Evolutionary conservation across 92 coral and sea anemone species (phyloP).

Genomic region (Epizoanthus rinbou): DNA sequence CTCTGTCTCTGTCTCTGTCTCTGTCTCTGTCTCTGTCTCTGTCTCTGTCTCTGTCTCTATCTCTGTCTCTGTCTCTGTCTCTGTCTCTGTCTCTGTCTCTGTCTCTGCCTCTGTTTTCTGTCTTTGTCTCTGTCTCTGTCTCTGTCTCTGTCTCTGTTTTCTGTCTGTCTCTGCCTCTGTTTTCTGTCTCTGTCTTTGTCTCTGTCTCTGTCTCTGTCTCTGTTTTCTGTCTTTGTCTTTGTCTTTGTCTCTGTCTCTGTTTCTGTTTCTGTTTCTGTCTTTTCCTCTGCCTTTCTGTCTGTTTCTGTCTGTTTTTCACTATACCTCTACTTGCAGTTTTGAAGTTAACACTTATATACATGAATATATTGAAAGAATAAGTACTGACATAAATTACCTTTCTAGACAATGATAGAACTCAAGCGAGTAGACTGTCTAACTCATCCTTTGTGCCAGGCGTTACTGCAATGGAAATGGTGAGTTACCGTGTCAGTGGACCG

Average conservation of each 20-base stretch:
- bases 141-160: background rate
- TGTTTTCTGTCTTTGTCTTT: background rate
- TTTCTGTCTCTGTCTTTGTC: background rate
- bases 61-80: background rate
- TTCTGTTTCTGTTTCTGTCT: background rate
- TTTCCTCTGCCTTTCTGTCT: background rate
- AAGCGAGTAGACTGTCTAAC: constrained; percentile 18
- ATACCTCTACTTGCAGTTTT: background rate
- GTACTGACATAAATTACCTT: too few relatives aligned
- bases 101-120: too few relatives aligned
- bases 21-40: background rate
- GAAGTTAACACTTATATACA: too few relatives aligned
- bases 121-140: too few relatives aligned
- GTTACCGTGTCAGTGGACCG: background rate
- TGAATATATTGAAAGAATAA: too few relatives aligned
- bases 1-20: too few relatives aligned
- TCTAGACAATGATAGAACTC: constrained; percentile 25
- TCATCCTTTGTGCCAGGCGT: constrained; percentile 27
- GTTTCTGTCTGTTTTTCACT: background rate
- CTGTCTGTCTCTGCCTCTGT: background rate
- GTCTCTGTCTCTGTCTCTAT: too few relatives aligned
- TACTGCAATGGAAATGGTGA: constrained; percentile 33
- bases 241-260: background rate
- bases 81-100: background rate
- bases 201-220: background rate